Base-by-base conservation (phyloP, 2,888 invertebrate species). In the Zaprionus bogoriensis region DNA sequence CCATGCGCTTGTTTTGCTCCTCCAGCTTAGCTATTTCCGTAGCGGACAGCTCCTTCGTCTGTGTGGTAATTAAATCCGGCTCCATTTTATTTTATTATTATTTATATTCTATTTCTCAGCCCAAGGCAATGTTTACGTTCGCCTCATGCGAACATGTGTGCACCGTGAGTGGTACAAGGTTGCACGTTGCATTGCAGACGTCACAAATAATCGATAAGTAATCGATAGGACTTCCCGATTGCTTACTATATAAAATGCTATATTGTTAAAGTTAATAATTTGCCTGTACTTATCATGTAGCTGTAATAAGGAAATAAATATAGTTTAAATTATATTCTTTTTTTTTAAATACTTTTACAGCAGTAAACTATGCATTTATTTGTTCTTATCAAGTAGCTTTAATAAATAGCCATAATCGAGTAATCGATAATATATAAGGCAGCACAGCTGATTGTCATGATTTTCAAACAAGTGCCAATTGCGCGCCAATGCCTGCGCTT, bases 1-100 rank as follows among this genome's bases (percentile, higher is more conserved):
- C 93, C 25, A 95, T 77, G 1, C 94, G 92, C 0, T 92, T 92
- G 88, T 97, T 94, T 91, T 97, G 97, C 1, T 92, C 92, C 36
- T 92, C 91, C 30, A 98, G 92, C 62, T 92, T 93, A 38, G 91
- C 90, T 42, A 92, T 92, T 80, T 96, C 95, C 47, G 93, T 93
- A 0, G 91, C 90, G 0, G 93, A 85, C 5, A 91, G 81, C 20
- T 74, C 68, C 55, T 90, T 90, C 2, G 82, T 70, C 7, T 52
- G 28, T 7, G 55, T 80, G 5, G 87, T 86, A 5, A 83, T 50
- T 2, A 76, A 30, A 64, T 88, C 87, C 0, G 69, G 30, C 10
- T 73, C 71, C 71, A 71, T 71, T 47, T 59, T n/a, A 14, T 25
- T 28, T 3, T 25, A 1, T 10, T 48, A 12, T 25, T n/a, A 36